Evolutionary conservation across 2,113 vertebrate species (phyloP).

Genomic region (Polyodon spathula): DNA sequence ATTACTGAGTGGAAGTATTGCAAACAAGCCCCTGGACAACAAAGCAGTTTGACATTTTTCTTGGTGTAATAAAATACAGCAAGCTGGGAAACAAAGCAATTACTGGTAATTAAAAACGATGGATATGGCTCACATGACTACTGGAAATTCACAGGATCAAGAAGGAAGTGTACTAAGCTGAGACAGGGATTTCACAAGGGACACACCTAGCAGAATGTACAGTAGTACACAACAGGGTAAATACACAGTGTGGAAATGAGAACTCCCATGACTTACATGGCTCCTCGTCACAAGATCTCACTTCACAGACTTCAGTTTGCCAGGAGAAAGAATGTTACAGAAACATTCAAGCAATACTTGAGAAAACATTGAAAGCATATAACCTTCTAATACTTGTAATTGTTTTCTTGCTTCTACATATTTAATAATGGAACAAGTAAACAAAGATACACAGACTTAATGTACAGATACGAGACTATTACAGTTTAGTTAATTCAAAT

Average conservation of each 20-base stretch:
- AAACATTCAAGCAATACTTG: not conserved
- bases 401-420: too few relatives aligned
- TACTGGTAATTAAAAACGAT: not conserved
- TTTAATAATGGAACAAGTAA: too few relatives aligned
- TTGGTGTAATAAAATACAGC: constrained; percentile 1
- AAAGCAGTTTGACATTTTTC: not conserved
- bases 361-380: not conserved
- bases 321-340: constrained; percentile 28
- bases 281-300: constrained; percentile 49
- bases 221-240: constrained; percentile 17
- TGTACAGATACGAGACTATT: too few relatives aligned
- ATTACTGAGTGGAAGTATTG: not conserved
- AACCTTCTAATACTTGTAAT: too few relatives aligned
- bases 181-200: not conserved
- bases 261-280: constrained; percentile 48
- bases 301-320: constrained; percentile 51
- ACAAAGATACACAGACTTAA: too few relatives aligned
- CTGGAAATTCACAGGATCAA: not conserved
- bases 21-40: not conserved
- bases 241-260: constrained; percentile 11
- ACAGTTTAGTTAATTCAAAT: too few relatives aligned
- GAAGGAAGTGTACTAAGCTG: constrained; percentile 5
- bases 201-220: constrained; percentile 3
- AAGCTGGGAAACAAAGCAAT: constrained; percentile 1
- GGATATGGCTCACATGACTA: not conserved